Evolutionary conservation across 2,797 vertebrate genomes (phyloP).

Genomic region (Lagocephalus sceleratus): DNA sequence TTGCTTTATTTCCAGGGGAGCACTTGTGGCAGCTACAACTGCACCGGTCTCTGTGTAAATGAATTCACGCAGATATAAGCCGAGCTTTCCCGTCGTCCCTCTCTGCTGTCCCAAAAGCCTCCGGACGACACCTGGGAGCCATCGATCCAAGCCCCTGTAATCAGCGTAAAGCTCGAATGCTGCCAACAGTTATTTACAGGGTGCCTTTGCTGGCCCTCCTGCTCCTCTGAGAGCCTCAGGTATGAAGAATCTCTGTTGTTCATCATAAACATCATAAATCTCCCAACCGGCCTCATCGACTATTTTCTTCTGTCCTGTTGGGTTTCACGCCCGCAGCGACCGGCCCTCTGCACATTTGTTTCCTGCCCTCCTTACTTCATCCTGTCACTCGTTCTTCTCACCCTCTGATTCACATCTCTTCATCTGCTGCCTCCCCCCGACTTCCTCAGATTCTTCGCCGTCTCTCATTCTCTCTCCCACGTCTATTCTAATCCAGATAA

Average conservation of each 20-base stretch:
- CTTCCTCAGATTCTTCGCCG: slow-evolving; percentile 31
- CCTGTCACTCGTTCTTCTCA: slow-evolving; percentile 42
- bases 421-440: slow-evolving; percentile 22
- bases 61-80: slow-evolving; percentile 20
- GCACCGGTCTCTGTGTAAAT: slow-evolving; percentile 6
- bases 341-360: slow-evolving; percentile 51
- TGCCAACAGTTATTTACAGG: slow-evolving; percentile 54
- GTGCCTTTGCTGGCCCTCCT: slow-evolving; percentile 40
- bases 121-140: slow-evolving; percentile 13
- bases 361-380: slow-evolving; percentile 24
- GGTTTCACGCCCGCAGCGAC: slow-evolving; percentile 53
- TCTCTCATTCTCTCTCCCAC: slow-evolving; percentile 21
- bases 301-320: slow-evolving; percentile 60
- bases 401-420: slow-evolving; percentile 52
- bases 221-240: slow-evolving; percentile 35
- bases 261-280: slow-evolving; percentile 63
- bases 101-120: slow-evolving; percentile 9
- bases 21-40: slow-evolving; percentile 17
- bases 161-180: slow-evolving; percentile 7
- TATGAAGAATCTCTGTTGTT: slow-evolving; percentile 52
- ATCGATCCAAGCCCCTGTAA: slow-evolving; percentile 32
- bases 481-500: slow-evolving; percentile 40
- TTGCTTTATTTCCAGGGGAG: slow-evolving; percentile 21
- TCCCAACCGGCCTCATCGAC: slow-evolving; percentile 50
- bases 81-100: not conserved